phyloP scores from a whole-genome alignment of 1,140 invertebrate genomes.

The Episyrphus balteatus region DNA sequence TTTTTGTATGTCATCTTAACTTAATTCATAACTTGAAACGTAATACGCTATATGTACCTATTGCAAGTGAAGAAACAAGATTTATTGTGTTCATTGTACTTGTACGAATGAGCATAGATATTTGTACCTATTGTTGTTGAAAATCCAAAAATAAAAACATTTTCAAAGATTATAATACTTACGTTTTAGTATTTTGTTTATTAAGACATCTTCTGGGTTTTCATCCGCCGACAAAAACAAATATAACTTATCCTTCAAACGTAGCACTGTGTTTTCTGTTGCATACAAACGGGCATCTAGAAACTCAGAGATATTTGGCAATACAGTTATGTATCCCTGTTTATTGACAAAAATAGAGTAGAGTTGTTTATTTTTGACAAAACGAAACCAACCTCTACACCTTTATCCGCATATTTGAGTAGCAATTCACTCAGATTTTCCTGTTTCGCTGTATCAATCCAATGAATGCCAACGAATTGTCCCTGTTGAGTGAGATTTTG shows the following conservation, averaged over 20 bases:
- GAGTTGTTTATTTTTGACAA: too few relatives aligned
- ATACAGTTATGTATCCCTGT: constrained; percentile 26
- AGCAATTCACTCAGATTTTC: not conserved
- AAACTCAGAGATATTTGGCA: constrained; percentile 17
- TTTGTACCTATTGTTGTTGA: too few relatives aligned
- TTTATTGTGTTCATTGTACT: too few relatives aligned
- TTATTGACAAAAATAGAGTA: too few relatives aligned
- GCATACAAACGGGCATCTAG: constrained; percentile 28
- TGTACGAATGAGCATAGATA: too few relatives aligned
- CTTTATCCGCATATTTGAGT: not conserved
- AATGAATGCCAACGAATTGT: too few relatives aligned
- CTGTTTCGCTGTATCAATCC: constrained; percentile 18
- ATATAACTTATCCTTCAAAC: constrained; percentile 30
- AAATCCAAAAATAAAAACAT: too few relatives aligned
- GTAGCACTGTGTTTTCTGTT: constrained; percentile 24
- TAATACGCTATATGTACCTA: too few relatives aligned
- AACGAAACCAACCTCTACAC: not conserved
- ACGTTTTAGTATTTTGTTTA: constrained; percentile 25
- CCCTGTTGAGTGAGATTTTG: too few relatives aligned
- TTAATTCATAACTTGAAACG: too few relatives aligned
- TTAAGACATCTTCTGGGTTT: constrained; percentile 16
- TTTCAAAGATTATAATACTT: constrained; percentile 12
- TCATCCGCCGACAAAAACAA: constrained; percentile 29
- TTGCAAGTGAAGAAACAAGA: too few relatives aligned
- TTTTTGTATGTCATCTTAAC: too few relatives aligned